Evolutionary conservation across 2,797 vertebrate genomes (phyloP).

Genomic region (Urosaurus nigricauda): DNA sequence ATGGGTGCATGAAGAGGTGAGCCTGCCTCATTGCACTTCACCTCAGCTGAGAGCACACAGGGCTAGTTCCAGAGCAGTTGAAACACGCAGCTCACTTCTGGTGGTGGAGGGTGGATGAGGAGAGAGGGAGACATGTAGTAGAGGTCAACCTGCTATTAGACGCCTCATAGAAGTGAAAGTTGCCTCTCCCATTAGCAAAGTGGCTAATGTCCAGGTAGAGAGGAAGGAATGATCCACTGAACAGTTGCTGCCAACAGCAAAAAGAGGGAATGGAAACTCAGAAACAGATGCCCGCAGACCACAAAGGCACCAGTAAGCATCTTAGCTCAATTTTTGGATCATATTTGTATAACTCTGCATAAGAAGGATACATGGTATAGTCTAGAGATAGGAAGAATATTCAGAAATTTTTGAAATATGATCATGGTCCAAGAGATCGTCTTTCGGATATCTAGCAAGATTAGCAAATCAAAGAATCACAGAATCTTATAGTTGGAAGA

Average conservation of each 20-base stretch:
- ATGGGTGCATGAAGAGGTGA: slow-evolving; percentile 24
- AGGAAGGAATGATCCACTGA: not conserved
- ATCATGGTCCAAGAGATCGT: too few species aligned
- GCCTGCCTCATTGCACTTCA: slow-evolving; percentile 13
- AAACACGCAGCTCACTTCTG: not conserved
- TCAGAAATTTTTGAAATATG: too few species aligned
- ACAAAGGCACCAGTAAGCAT: not conserved
- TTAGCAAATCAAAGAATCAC: too few species aligned
- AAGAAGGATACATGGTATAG: not conserved
- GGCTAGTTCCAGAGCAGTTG: slow-evolving; percentile 16
- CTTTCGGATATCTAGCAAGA: too few species aligned
- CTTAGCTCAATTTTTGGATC: not conserved
- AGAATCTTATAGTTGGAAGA: too few species aligned
- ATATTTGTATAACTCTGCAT: not conserved
- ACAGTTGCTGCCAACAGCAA: not conserved
- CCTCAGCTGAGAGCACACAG: slow-evolving; percentile 22
- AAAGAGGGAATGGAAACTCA: not conserved
- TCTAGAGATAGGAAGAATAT: too few species aligned
- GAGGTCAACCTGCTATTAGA: not conserved
- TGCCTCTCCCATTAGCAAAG: too few species aligned
- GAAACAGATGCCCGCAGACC: not conserved
- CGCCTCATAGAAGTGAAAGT: not conserved
- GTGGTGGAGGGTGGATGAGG: too few species aligned
- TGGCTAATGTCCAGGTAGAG: too few species aligned
- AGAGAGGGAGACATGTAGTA: not conserved